Percentiles rank a stretch among this genome's conserved stretches.
Conservation (phyloP, 2,113 vertebrate species). For the Amblyopsis rosae region DNA sequence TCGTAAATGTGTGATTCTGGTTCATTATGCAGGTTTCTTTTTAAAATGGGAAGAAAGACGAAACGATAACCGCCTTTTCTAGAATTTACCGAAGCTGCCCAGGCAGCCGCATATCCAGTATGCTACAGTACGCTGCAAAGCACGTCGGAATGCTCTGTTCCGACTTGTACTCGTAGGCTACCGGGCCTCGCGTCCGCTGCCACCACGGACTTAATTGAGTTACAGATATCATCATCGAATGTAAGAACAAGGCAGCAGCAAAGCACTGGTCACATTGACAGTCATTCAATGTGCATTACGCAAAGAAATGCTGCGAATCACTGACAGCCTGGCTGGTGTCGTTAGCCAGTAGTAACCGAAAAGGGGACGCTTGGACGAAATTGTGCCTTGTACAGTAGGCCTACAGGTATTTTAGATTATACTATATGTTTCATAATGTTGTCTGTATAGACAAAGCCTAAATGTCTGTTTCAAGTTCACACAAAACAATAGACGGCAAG, state of each 20-base stretch:
- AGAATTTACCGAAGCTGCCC: background rate
- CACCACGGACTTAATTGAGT: background rate
- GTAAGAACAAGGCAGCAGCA: too few species aligned
- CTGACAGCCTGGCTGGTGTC: slow-evolving; percentile 12
- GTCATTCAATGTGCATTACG: background rate
- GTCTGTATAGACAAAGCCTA: background rate
- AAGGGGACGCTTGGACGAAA: background rate
- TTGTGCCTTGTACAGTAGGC: background rate
- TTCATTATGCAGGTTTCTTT: background rate
- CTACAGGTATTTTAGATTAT: too few species aligned
- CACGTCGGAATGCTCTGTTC: background rate
- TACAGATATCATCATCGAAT: background rate
- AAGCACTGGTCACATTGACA: slow-evolving; percentile 26
- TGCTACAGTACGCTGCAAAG: background rate
- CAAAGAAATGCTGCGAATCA: slow-evolving; percentile 1
- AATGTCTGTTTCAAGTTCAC: background rate
- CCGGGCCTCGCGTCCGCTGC: background rate
- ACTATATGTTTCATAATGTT: slow-evolving; percentile 27
- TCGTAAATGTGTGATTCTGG: background rate
- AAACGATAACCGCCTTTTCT: background rate
- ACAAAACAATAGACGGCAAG: background rate
- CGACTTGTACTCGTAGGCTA: too few species aligned
- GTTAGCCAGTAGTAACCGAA: slow-evolving; percentile 20
- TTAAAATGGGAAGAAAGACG: background rate
- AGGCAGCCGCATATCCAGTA: background rate